Conservation (phyloP, 2,797 vertebrate species). For the Sebastes hubbsi region DNA sequence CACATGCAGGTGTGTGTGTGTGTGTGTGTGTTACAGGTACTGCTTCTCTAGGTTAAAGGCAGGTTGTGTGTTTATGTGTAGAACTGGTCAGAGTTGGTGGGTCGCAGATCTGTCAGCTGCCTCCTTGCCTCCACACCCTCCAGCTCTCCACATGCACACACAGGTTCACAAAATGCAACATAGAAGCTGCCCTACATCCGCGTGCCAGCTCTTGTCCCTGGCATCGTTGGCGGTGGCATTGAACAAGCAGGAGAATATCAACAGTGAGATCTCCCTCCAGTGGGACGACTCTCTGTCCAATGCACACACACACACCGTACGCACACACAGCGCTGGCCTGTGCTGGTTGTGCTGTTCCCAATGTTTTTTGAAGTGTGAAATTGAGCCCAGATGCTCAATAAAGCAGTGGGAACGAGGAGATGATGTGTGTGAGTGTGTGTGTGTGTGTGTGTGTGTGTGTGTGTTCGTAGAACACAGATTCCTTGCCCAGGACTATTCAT, state of each 20-base stretch:
- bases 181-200: neutral
- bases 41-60: neutral
- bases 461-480: conserved; percentile 1
- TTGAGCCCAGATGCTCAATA: conserved; percentile 81
- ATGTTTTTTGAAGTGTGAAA: conserved; percentile 75
- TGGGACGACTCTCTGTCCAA: conserved; percentile 33
- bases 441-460: neutral
- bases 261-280: conserved; percentile 36
- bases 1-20: neutral
- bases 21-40: neutral
- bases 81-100: conserved; percentile 1
- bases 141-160: neutral
- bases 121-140: neutral
- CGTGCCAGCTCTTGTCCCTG: conserved; percentile 41
- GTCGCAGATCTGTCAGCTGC: conserved; percentile 5
- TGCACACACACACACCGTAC: conserved; percentile 5
- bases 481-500: neutral
- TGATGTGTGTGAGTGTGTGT: conserved; percentile 4
- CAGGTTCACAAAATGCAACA: neutral
- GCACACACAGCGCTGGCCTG: conserved; percentile 46
- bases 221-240: conserved; percentile 12
- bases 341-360: conserved; percentile 53
- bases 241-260: conserved; percentile 34
- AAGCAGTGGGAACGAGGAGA: conserved; percentile 72
- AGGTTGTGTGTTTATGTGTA: conserved; percentile 5